These are phyloP conservation scores for Philopedon plagiatum DNA, from an alignment of 2,888 invertebrate species.

Conservation along the genomic window DNA sequence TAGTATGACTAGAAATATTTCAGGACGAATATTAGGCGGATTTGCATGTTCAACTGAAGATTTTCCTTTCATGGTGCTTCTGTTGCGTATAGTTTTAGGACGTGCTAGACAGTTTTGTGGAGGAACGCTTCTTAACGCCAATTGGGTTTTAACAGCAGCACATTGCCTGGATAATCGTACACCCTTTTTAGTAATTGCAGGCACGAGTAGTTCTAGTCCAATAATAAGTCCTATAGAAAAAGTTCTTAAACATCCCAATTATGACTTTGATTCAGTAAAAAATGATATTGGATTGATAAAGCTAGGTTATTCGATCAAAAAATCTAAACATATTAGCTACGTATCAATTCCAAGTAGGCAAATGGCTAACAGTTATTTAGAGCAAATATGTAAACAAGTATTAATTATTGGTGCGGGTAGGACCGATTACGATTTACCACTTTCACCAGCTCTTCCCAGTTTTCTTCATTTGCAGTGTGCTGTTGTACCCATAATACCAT, in stretches of 20 bases:
- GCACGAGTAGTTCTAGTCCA: background rate
- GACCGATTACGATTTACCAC: background rate
- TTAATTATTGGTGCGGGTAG: slow-evolving; percentile 26
- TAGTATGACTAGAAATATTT: no score
- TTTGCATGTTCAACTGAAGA: background rate
- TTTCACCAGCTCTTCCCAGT: background rate
- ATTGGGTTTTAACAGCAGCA: slow-evolving; percentile 29
- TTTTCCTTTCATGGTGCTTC: background rate
- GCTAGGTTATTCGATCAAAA: background rate
- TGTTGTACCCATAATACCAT: slow-evolving; percentile 1
- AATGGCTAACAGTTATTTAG: background rate
- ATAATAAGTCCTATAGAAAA: background rate
- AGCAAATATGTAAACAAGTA: background rate
- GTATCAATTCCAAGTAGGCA: background rate
- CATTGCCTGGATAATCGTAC: background rate
- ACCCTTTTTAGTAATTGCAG: background rate
- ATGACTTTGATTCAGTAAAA: background rate
- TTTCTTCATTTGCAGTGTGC: slow-evolving; percentile 14
- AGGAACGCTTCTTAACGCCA: slow-evolving; percentile 3
- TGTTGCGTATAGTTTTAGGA: no score
- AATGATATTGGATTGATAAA: slow-evolving; percentile 25
- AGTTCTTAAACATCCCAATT: background rate
- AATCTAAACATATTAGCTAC: slow-evolving; percentile 3
- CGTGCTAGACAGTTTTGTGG: no score
- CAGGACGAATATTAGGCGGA: background rate